Percentiles rank a stretch among this genome's conserved stretches.
Evolutionary conservation across 1,140 invertebrate genomes (phyloP).

Genomic region (Subanguina moxae): DNA sequence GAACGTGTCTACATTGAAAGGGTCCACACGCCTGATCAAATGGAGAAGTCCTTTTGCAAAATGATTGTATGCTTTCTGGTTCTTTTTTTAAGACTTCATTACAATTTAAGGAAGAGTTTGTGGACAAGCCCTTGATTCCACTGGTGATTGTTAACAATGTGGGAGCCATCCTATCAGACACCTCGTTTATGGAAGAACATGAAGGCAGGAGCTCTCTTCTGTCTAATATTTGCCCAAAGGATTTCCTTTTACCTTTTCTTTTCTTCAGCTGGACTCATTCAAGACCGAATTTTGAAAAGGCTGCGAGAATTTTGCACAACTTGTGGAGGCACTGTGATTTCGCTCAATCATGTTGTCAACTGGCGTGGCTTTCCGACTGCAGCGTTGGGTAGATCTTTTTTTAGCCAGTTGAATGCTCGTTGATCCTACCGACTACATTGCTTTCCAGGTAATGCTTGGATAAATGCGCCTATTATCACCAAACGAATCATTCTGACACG

Average conservation of each 20-base stretch:
- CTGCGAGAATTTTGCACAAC: neutral
- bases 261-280: neutral
- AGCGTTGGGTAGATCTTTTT: neutral
- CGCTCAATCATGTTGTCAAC: neutral
- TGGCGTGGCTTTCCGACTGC: neutral
- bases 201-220: neutral
- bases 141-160: neutral
- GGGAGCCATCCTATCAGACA: neutral
- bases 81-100: neutral
- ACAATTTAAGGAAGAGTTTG: neutral
- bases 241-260: neutral
- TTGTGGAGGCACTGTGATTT: neutral
- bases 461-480: neutral
- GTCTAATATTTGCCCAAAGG: neutral
- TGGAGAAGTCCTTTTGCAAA: neutral
- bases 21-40: neutral
- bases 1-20: neutral
- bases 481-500: neutral
- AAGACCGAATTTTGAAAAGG: neutral
- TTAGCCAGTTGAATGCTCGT: neutral
- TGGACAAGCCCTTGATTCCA: neutral
- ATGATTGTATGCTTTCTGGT: neutral
- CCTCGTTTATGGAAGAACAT: neutral
- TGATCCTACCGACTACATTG: neutral
- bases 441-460: constrained; percentile 3